Conservation (phyloP, 1,140 invertebrate genomes). For the Drosophila lacertosa region DNA sequence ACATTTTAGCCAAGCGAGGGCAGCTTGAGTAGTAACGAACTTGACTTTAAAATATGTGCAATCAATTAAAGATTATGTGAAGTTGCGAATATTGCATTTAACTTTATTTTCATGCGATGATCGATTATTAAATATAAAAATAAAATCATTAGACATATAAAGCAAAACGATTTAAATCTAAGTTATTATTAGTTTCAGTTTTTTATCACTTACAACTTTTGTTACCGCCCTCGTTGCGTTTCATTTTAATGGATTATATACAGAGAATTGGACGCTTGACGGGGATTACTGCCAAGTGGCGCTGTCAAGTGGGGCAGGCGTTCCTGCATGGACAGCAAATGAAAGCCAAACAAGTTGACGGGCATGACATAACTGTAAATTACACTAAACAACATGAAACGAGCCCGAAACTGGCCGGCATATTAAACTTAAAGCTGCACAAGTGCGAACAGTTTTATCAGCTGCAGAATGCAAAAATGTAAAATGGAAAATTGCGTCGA, state of each 20-base stretch:
- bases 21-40: constrained; percentile 2
- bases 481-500: constrained; percentile 58
- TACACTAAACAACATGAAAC: constrained; percentile 20
- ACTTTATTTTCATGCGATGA: too few species aligned
- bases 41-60: too few species aligned
- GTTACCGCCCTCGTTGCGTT: constrained; percentile 13
- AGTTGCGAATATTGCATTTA: too few species aligned
- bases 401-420: too few species aligned
- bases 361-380: constrained; percentile 63
- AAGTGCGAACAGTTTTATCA: constrained; percentile 70
- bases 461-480: constrained; percentile 29
- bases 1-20: constrained; percentile 50
- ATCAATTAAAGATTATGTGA: too few species aligned
- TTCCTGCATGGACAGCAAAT: constrained; percentile 63
- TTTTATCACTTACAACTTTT: not conserved
- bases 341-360: constrained; percentile 75
- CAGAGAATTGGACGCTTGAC: constrained; percentile 53
- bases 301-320: constrained; percentile 43
- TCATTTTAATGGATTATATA: constrained; percentile 70
- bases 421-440: constrained; percentile 12
- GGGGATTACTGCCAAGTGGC: constrained; percentile 30
- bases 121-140: too few species aligned
- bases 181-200: too few species aligned
- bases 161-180: too few species aligned
- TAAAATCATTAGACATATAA: too few species aligned